Base-by-base conservation (phyloP, 2,888 invertebrate species). In the Lymantria monacha region DNA sequence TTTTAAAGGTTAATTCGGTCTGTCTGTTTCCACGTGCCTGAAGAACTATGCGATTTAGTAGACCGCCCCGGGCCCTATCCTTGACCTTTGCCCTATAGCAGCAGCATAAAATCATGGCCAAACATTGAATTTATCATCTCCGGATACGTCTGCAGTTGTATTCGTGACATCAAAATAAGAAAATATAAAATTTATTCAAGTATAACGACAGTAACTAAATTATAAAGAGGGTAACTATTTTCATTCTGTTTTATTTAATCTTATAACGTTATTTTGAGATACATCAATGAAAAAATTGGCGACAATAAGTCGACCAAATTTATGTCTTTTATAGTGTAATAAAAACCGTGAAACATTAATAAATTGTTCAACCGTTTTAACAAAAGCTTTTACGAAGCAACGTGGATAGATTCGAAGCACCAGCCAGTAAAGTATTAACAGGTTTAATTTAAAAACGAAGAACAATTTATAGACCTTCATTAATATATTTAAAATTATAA, bases 341-440 rank as follows among this genome's bases (percentile, higher is more conserved):
- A 51, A 55, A 73, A 79, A 74, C 78, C 70, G 51, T 72, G 74
- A 80, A 81, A 67, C 75, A 79, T 59, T 73, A 70, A 66, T 69
- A 30, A 30, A 5, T n/a, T n/a, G n/a, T n/a, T n/a, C n/a, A n/a
- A n/a, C n/a, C n/a, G n/a, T n/a, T n/a, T n/a, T n/a, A n/a, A n/a
- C n/a, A n/a, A n/a, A n/a, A n/a, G n/a, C n/a, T n/a, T n/a, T n/a
- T n/a, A n/a, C n/a, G n/a, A n/a, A n/a, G n/a, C n/a, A n/a, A n/a
- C n/a, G n/a, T n/a, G n/a, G n/a, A n/a, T n/a, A n/a, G n/a, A n/a
- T n/a, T n/a, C n/a, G n/a, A n/a, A n/a, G n/a, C n/a, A n/a, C n/a
- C n/a, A n/a, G n/a, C n/a, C n/a, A n/a, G n/a, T n/a, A n/a, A n/a
- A n/a, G n/a, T n/a, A n/a, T n/a, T n/a, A n/a, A n/a, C n/a, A n/a